Evolutionary conservation across 1,140 invertebrate species (phyloP), one percentile per base, ranked within the genome.

Genomic region (Zophobas atratus): DNA sequence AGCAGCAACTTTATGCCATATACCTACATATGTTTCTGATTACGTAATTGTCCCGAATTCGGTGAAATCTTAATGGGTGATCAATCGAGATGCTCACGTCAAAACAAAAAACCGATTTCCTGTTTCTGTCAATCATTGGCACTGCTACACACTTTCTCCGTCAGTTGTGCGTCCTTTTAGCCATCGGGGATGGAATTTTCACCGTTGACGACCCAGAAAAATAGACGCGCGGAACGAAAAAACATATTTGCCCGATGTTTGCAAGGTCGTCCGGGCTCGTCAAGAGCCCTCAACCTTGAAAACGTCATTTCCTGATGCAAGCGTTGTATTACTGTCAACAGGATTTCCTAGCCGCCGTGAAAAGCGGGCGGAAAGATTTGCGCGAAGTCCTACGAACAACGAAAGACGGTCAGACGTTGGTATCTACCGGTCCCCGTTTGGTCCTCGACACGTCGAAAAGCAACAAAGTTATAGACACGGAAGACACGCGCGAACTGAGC

Each of bases 391-490:
- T 95, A 80, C 89, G 90, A 75, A 90, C 90, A 51, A 88, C 91
- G 74, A 88, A 91, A 35, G 82, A 77, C 36, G 81, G 75, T 88
- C 90, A 75, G 35, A 79, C 82, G 36, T 78, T 92, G 80, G 90
- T 91, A 48, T 89, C 91, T 6, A 88, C 89, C 0, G 93, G 92
- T 49, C 93, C 93, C 0, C 88, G 90, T 76, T 85, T 96, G 60
- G 88, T 96, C n/a, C 92, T 93, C 81, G 94, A 95, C 82, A 92
- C 92, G 1, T 90, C 90, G 78, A 92, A 92, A 78, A 93, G 92
- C 75, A 92, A 92, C 78, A 94, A 94, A 85, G 93, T 93, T 39
- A 91, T 94, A 81, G 95, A 96, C 87, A 95, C 95, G 60, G 95
- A 96, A 89, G 94, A 96, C 79, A 94, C 92, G 48, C 89, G 81